Conservation (phyloP, 2,113 vertebrate genomes). For the Coptodon bakossiorum region DNA sequence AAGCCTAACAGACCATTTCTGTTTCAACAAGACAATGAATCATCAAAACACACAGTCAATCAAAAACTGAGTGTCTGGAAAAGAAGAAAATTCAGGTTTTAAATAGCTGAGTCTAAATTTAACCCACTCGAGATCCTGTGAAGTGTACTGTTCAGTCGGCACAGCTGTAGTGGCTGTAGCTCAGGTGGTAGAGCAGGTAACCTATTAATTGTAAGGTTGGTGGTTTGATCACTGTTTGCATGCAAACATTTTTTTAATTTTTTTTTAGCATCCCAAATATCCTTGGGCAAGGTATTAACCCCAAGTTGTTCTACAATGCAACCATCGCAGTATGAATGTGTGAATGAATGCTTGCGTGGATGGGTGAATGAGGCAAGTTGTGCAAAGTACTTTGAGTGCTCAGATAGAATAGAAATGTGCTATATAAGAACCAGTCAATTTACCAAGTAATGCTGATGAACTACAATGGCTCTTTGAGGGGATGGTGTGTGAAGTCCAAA, state of each 20-base stretch:
- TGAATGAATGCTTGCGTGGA: not conserved
- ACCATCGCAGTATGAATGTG: not conserved
- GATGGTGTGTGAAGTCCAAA: not conserved
- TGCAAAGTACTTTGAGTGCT: not conserved
- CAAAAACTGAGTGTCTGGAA: not conserved
- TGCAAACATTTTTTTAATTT: fast-evolving
- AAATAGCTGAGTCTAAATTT: not conserved
- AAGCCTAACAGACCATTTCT: not conserved
- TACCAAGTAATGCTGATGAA: not conserved
- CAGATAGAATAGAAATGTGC: not conserved
- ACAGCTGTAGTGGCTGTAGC: not conserved
- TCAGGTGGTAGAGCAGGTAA: not conserved
- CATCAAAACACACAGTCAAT: not conserved
- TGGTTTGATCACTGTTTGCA: not conserved
- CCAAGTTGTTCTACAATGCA: not conserved
- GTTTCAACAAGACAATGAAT: not conserved
- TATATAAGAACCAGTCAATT: not conserved
- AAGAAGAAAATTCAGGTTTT: not conserved
- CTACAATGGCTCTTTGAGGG: not conserved
- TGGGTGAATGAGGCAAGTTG: not conserved
- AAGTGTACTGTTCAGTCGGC: not conserved
- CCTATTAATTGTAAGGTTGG: not conserved
- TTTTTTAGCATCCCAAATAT: not conserved
- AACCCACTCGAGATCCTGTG: not conserved
- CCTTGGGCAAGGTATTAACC: not conserved